Evolutionary conservation across 2,797 vertebrate species (phyloP), one percentile per base, ranked within the genome.

Genomic region (Urophycis tenuis): DNA sequence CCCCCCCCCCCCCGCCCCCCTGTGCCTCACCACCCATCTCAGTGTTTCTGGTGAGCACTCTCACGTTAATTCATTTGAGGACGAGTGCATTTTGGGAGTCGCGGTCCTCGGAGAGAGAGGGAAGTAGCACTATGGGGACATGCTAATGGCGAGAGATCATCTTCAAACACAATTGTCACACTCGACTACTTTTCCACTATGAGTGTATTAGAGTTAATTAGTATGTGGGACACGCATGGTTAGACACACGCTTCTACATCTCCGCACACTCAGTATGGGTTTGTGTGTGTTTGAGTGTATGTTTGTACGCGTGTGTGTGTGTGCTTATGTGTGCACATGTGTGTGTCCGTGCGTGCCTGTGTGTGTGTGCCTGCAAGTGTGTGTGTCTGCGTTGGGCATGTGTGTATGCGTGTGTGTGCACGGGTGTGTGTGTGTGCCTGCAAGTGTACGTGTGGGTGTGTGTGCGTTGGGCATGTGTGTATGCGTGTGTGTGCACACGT

Each of bases 171-270:
- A 34, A 17, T 85, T 80, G 76, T 73, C 78, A 29, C 22, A n/a
- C 72, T 73, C 81, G 22, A 60, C 72, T 19, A 60, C 17, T 64
- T 34, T 2, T 39, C 73, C 29, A 74, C 80, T 53, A 78, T 25
- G 7, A 69, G 71, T 49, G 86, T 77, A 87, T 86, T 83, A 80
- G 84, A 78, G 73, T 49, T 39, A 25, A 67, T 78, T 70, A 45
- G 33, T 31, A 86, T 87, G 87, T 85, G 85, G 1, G 86, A 77
- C 77, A 71, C 78, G 75, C 82, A 60, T 73, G 79, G 85, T 88
- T 74, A 80, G 73, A 87, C n/a, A n/a, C n/a, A 85, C 78, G 78
- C 83, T 78, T 87, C 78, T 74, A 39, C 33, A 72, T 81, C 7
- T 71, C 14, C 60, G 1, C 71, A 25, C 60, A 19, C 14, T 45